These are phyloP conservation scores for Plutella xylostella DNA, from an alignment of 2,888 invertebrate genomes.

Conservation along the genomic window DNA sequence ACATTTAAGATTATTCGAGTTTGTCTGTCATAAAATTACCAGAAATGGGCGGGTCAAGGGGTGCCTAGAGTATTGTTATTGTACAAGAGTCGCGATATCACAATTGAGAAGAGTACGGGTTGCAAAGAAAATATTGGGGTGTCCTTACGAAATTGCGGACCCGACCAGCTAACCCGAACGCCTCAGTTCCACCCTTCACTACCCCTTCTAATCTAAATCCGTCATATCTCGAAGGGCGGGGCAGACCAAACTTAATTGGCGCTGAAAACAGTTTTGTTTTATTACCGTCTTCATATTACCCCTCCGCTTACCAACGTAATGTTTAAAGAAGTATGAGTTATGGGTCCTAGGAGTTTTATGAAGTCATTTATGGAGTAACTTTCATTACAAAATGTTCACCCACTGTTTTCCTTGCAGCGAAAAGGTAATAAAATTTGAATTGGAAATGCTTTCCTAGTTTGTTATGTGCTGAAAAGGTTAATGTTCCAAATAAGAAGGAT, in stretches of 20 bases:
- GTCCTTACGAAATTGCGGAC: slow-evolving; percentile 24
- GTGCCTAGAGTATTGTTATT: slow-evolving; percentile 35
- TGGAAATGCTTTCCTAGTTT: neutral
- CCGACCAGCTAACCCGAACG: slow-evolving; percentile 26
- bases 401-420: slow-evolving; percentile 19
- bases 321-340: neutral
- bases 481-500: no score
- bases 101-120: slow-evolving; percentile 28
- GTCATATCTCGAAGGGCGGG: neutral
- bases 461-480: no score
- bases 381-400: slow-evolving; percentile 19
- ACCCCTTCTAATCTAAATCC: neutral
- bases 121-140: slow-evolving; percentile 27
- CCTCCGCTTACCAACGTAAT: neutral
- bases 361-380: neutral
- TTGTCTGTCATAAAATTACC: slow-evolving; percentile 32
- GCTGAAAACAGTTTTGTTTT: slow-evolving; percentile 1
- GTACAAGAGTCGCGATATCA: slow-evolving; percentile 42
- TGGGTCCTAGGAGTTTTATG: neutral
- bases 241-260: neutral
- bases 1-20: neutral
- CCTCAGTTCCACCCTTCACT: neutral
- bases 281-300: neutral
- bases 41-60: slow-evolving; percentile 32
- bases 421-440: slow-evolving; percentile 9